Base-by-base conservation (phyloP, 2,797 vertebrate genomes). In the Momotus momota region DNA sequence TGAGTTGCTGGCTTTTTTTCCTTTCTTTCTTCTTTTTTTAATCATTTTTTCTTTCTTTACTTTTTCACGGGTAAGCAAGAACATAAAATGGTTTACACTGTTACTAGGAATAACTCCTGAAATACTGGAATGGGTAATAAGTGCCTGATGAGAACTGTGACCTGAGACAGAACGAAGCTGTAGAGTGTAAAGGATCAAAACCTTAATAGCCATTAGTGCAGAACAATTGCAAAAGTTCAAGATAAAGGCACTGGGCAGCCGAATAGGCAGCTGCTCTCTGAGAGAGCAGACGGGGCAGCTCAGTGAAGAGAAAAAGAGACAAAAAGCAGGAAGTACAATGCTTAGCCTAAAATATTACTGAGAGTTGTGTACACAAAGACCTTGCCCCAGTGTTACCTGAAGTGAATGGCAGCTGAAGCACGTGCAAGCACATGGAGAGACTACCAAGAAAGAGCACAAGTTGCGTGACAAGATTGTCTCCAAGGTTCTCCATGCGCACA, bases 161-260 rank as follows among this genome's bases (percentile, higher is more conserved):
- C 52, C 85, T 90, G 75, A 71, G 65, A n/a, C 33, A 88, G 72
- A 77, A 87, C 25, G 52, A 90, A 31, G 41, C 61, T 60, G 33
- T 52, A 43, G 79, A 90, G 52, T 71, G 12, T 79, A 85, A 94
- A 86, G 57, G 65, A 83, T 90, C 57, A 88, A 86, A 95, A 83
- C 46, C 12, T 74, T 40, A 74, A 54, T 43, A 74, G 69, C 65
- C 57, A 69, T 88, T 88, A 94, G 54, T 19, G 65, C 80, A 62
- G 73, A 79, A 69, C 17, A 86, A 74, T 62, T 62, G 48, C 46
- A 58, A 45, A 65, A 85, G 61, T 73, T 94, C 75, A 77, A 4
- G 62, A 66, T 61, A 58, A 75, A 70, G 51, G 54, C 88, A 65
- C 2, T 0, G 29, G 87, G 70, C 83, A 81, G 31, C 40, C 91